These are phyloP conservation scores for Dinomys branickii DNA, from an alignment of 2,113 vertebrate species.

Conservation along the genomic window DNA sequence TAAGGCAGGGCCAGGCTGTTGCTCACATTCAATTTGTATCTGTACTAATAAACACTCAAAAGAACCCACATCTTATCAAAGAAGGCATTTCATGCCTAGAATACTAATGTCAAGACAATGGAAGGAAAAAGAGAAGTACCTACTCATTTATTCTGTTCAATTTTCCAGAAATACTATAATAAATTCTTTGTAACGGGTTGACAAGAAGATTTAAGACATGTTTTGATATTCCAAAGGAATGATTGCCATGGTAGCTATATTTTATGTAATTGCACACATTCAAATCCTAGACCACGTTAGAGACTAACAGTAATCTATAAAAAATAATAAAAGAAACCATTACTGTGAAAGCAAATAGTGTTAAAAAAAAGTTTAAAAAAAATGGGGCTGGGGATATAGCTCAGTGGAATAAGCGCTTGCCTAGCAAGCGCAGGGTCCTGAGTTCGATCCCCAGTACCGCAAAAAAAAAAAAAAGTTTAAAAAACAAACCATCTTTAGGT, in stretches of 20 bases:
- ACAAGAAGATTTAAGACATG: not conserved
- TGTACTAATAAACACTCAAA: not conserved
- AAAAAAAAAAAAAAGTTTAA: too few relatives aligned
- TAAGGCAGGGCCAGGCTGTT: not conserved
- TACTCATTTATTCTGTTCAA: not conserved
- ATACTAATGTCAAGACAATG: not conserved
- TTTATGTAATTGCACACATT: not conserved
- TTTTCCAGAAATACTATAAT: constrained; percentile 6
- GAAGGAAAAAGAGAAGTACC: not conserved
- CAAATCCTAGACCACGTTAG: not conserved
- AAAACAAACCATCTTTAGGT: constrained; percentile 17
- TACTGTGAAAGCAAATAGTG: not conserved
- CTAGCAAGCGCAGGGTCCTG: too few relatives aligned
- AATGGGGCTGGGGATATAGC: too few relatives aligned
- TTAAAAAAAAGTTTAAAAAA: too few relatives aligned
- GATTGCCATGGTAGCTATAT: not conserved
- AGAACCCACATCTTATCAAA: not conserved
- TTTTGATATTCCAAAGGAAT: not conserved
- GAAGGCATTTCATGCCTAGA: not conserved
- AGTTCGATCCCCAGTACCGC: too few relatives aligned
- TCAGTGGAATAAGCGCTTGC: too few relatives aligned
- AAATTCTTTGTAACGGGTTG: not conserved
- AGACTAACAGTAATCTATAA: not conserved
- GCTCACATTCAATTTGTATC: not conserved
- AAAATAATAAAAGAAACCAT: not conserved